These are phyloP conservation scores for Tamandua tetradactyla DNA, from an alignment of 2,797 vertebrate genomes.

Conservation along the genomic window DNA sequence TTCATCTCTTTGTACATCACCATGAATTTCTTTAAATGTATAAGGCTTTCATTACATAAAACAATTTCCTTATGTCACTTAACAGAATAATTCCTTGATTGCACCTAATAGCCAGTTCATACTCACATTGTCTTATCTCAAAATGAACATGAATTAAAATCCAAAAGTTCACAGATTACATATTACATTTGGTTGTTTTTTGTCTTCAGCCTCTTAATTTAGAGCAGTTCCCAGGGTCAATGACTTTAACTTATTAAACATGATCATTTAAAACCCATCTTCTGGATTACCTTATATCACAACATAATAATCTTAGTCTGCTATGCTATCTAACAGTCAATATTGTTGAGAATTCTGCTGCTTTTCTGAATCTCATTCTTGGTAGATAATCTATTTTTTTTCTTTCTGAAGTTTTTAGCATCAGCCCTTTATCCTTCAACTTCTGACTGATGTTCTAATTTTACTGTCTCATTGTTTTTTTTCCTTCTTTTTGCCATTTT, in stretches of 20 bases:
- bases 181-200: background rate
- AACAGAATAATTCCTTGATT: background rate
- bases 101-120: background rate
- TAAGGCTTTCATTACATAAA: background rate
- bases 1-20: background rate
- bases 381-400: background rate
- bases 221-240: background rate
- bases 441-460: background rate
- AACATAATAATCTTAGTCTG: background rate
- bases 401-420: background rate
- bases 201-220: background rate
- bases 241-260: background rate
- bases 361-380: background rate
- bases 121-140: background rate
- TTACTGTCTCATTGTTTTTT: background rate
- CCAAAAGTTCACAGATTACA: background rate
- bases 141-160: background rate
- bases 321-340: background rate
- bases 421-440: background rate
- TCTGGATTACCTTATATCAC: background rate
- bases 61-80: background rate
- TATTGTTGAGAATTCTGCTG: background rate
- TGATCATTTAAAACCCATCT: background rate
- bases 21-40: background rate
- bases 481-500: background rate